These are phyloP conservation scores for Agrotis segetum DNA, from an alignment of 2,888 invertebrate genomes.

Conservation along the genomic window DNA sequence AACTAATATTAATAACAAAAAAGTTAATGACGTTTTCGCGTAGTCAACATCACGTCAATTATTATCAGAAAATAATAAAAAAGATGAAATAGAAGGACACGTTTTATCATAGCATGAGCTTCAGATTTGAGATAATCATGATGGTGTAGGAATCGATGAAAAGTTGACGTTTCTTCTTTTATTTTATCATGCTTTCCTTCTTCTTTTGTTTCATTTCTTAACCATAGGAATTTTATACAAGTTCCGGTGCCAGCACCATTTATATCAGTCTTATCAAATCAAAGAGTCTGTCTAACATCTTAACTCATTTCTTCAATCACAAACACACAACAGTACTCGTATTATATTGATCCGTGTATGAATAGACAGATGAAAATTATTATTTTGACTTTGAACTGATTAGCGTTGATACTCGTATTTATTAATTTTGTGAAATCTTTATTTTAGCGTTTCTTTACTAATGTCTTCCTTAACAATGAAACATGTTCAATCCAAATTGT, in stretches of 20 bases:
- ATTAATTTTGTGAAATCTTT: not conserved
- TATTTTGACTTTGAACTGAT: slow-evolving; percentile 50
- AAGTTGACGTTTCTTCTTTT: not conserved
- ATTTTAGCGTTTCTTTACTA: not conserved
- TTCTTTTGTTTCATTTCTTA: not conserved
- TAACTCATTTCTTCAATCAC: slow-evolving; percentile 7
- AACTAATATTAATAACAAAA: slow-evolving; percentile 50
- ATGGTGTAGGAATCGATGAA: slow-evolving; percentile 5
- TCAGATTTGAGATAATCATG: slow-evolving; percentile 20
- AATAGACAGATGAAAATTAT: slow-evolving; percentile 42
- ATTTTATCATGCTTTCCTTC: not conserved
- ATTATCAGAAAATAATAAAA: slow-evolving; percentile 38
- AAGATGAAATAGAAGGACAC: slow-evolving; percentile 21
- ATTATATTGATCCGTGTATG: slow-evolving; percentile 36
- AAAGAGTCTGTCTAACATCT: slow-evolving; percentile 1
- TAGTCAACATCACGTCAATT: slow-evolving; percentile 36
- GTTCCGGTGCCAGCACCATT: not conserved
- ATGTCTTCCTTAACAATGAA: not conserved
- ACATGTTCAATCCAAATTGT: not conserved
- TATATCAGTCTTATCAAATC: not conserved
- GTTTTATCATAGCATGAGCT: slow-evolving; percentile 28
- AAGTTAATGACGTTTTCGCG: slow-evolving; percentile 46
- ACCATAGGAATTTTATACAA: not conserved
- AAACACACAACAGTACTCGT: slow-evolving; percentile 23
- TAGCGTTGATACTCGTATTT: slow-evolving; percentile 12